phyloP scores from a whole-genome alignment of 2,113 vertebrate genomes.

The Alethe diademata region DNA sequence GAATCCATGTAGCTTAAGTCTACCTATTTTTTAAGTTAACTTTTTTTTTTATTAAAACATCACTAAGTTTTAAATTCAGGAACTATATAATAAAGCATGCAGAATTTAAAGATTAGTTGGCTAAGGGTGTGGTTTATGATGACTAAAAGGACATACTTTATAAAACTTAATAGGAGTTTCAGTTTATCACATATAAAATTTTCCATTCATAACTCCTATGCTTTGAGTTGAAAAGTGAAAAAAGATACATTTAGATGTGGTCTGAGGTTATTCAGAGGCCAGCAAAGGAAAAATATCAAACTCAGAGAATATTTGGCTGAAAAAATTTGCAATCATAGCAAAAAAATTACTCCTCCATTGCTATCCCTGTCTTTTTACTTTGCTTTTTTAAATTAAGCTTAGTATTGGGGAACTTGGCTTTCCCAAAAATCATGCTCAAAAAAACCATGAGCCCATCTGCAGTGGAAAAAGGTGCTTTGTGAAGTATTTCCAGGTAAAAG shows the following conservation, averaged over 20 bases:
- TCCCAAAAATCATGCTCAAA: background rate
- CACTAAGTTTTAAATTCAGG: background rate
- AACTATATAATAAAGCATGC: background rate
- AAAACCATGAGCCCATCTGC: background rate
- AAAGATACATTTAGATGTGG: background rate
- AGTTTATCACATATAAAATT: background rate
- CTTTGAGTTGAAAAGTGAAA: background rate
- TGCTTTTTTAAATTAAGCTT: background rate
- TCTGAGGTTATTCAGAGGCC: background rate
- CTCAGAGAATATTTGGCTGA: background rate
- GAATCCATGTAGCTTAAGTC: background rate
- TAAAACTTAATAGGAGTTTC: background rate
- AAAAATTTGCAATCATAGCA: background rate
- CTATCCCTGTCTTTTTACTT: background rate
- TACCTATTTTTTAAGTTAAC: conserved; percentile 4
- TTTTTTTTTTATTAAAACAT: background rate
- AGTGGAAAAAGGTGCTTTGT: background rate
- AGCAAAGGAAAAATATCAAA: background rate
- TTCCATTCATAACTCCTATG: background rate
- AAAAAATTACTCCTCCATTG: background rate
- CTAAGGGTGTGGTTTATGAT: background rate
- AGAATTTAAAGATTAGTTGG: background rate
- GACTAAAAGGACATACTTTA: background rate
- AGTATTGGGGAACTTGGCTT: background rate
- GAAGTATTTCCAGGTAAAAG: background rate